Percentiles rank a stretch among this genome's conserved stretches.
Evolutionary conservation across 2,113 vertebrate species (phyloP).

Genomic region (Lycaon pictus): DNA sequence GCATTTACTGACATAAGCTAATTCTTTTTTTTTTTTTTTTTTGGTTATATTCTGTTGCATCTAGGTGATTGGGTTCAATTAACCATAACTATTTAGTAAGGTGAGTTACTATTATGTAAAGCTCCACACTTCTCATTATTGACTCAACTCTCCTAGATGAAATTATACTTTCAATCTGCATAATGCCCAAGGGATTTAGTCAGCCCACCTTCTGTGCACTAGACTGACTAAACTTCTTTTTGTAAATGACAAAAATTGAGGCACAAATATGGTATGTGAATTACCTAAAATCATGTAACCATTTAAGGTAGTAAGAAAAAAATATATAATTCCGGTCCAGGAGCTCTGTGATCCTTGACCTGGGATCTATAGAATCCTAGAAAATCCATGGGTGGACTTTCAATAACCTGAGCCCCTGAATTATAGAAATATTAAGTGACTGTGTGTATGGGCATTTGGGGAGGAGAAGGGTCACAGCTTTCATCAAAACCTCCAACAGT

Average conservation of each 20-base stretch:
- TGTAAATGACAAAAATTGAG: constrained; percentile 20
- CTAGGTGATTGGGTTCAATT: constrained; percentile 36
- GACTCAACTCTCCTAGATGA: constrained; percentile 1
- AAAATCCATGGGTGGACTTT: background rate
- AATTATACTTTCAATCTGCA: constrained; percentile 55
- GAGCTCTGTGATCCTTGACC: background rate
- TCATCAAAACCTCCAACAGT: constrained; percentile 22
- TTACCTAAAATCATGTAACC: background rate
- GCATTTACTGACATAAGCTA: constrained; percentile 50
- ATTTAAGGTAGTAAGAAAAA: background rate
- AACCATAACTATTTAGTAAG: constrained; percentile 16
- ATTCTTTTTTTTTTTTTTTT: constrained; percentile 18
- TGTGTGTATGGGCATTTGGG: background rate
- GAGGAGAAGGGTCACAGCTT: background rate
- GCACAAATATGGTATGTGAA: background rate
- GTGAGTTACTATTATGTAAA: constrained; percentile 2
- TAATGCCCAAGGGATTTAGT: background rate
- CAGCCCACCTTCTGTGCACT: background rate
- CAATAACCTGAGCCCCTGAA: background rate
- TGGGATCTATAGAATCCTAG: background rate
- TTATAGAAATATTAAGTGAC: constrained; percentile 20
- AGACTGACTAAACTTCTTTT: background rate
- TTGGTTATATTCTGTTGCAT: background rate
- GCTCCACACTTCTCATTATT: background rate
- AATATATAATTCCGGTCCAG: background rate